These are phyloP conservation scores for Cydia splendana DNA, from an alignment of 1,140 invertebrate species.

Conservation along the genomic window DNA sequence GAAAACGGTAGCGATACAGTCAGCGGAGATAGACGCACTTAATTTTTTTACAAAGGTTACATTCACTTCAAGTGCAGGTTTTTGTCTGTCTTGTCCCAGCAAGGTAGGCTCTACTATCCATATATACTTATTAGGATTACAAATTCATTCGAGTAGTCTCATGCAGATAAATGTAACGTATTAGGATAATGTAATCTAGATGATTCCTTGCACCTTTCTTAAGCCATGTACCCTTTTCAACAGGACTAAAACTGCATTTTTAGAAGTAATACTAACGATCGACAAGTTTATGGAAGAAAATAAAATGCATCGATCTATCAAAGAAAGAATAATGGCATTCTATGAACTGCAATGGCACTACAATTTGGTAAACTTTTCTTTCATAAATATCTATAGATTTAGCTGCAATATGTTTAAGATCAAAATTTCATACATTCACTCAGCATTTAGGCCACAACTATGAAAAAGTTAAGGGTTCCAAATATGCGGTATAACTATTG, in stretches of 20 bases:
- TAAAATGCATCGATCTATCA: slow-evolving; percentile 70
- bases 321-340: slow-evolving; percentile 72
- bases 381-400: slow-evolving; percentile 14
- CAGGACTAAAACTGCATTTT: slow-evolving; percentile 73
- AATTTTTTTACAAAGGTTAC: no score
- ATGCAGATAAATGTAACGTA: no score
- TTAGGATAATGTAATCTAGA: no score
- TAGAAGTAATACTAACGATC: slow-evolving; percentile 73
- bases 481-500: no score
- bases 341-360: slow-evolving; percentile 78
- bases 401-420: no score
- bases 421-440: no score
- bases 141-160: no score
- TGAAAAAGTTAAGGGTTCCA: no score
- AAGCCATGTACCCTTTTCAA: slow-evolving; percentile 22
- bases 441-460: no score
- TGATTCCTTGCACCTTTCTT: neutral
- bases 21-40: no score
- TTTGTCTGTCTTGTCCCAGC: neutral
- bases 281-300: slow-evolving; percentile 75
- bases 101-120: neutral
- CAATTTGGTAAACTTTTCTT: slow-evolving; percentile 60
- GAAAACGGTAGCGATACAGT: no score
- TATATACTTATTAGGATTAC: neutral
- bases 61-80: no score